phyloP scores from a whole-genome alignment of 2,113 vertebrate species.

The Sapajus apella region DNA sequence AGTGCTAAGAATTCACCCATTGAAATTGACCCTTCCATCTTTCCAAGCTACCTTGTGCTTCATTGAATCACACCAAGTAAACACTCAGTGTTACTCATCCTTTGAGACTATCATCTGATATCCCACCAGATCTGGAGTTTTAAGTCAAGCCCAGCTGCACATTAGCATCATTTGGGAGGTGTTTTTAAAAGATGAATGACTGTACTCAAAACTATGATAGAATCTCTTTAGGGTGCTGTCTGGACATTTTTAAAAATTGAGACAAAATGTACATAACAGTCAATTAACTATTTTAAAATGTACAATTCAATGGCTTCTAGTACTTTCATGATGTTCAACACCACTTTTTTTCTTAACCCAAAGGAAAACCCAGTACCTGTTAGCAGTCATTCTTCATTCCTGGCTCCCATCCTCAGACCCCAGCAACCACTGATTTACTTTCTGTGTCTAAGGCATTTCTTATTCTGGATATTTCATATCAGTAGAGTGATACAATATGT shows the following conservation, averaged over 20 bases:
- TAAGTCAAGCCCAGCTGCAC: background rate
- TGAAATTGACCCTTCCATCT: background rate
- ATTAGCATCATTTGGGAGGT: background rate
- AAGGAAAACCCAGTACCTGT: background rate
- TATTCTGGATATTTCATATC: background rate
- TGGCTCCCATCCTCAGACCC: no score
- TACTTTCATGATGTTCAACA: background rate
- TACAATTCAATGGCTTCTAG: background rate
- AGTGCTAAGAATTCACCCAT: rapidly evolving
- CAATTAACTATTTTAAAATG: background rate
- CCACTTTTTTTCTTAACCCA: background rate
- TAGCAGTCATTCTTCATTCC: background rate
- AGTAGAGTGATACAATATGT: background rate
- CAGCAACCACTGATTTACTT: background rate
- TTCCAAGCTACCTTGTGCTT: background rate
- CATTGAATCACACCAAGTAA: background rate
- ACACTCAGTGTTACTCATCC: rapidly evolving
- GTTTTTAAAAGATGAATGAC: background rate
- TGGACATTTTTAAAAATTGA: background rate
- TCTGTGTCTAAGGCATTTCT: background rate
- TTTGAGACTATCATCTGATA: rapidly evolving
- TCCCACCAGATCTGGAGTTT: background rate
- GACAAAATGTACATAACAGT: background rate
- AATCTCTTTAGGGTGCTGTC: background rate
- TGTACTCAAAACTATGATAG: background rate